Conservation (phyloP, 2,113 vertebrate genomes). For the Narcine bancroftii region DNA sequence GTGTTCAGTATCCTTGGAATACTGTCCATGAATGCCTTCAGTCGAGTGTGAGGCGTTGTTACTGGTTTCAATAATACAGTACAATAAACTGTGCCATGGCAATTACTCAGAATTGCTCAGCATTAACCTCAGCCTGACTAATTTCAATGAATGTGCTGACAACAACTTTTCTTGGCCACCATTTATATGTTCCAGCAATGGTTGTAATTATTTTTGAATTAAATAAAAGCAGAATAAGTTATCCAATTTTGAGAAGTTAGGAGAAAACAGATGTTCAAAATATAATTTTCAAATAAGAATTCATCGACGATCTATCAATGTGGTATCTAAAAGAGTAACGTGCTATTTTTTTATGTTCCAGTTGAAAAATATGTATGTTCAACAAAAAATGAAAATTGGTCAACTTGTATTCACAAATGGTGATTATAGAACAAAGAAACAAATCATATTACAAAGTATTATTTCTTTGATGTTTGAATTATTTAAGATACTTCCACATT, state of each 20-base stretch:
- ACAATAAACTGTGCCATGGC: background rate
- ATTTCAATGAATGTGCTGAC: constrained; percentile 21
- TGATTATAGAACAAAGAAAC: background rate
- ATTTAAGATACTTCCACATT: background rate
- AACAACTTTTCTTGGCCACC: background rate
- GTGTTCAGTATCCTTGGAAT: background rate
- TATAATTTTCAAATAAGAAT: background rate
- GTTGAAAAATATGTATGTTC: background rate
- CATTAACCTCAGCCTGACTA: background rate
- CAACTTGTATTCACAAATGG: background rate
- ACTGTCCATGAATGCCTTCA: background rate
- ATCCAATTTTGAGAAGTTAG: background rate
- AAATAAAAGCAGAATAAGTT: background rate
- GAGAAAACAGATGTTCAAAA: constrained; percentile 15
- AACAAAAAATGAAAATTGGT: background rate
- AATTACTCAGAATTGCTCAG: background rate
- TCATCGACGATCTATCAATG: no score
- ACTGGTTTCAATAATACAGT: background rate
- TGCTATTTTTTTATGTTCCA: background rate
- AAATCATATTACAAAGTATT: background rate
- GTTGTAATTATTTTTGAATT: background rate
- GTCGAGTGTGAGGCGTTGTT: background rate
- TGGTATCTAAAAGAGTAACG: background rate
- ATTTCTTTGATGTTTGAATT: background rate
- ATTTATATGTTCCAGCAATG: constrained; percentile 25